A percentile compares a stretch with the other conserved stretches of the same genome.
Conservation (phyloP, 2,797 vertebrate species). For the Cebuella pygmaea region DNA sequence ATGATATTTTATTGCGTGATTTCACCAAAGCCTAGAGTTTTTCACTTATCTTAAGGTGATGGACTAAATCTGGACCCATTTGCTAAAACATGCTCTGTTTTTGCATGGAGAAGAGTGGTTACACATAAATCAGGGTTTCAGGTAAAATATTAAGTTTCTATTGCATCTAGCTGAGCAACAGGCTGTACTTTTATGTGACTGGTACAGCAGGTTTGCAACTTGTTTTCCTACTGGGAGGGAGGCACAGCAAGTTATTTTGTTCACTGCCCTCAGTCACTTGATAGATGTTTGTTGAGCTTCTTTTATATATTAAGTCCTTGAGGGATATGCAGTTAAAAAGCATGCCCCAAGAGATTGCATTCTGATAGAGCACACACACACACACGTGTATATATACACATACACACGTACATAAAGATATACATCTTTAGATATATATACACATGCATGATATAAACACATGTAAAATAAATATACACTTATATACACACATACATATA, state of each 20-base stretch:
- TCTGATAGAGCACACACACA: too few species aligned
- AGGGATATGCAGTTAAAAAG: background rate
- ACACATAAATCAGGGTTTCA: conserved; percentile 81
- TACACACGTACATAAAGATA: background rate
- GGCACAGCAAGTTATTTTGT: background rate
- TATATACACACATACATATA: background rate
- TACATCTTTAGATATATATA: background rate
- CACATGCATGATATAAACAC: background rate
- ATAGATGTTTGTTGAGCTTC: background rate
- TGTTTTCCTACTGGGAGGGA: conserved; percentile 24
- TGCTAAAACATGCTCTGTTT: conserved; percentile 86
- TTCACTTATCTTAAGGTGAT: conserved; percentile 86
- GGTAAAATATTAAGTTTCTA: conserved; percentile 82
- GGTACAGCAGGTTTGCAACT: conserved; percentile 63
- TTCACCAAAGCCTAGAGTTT: conserved; percentile 86
- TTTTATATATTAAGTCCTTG: background rate
- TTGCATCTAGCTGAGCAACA: conserved; percentile 53
- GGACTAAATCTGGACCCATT: conserved; percentile 86
- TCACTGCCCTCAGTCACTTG: background rate
- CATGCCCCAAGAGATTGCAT: background rate
- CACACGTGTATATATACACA: background rate
- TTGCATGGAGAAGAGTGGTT: conserved; percentile 80
- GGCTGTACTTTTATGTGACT: conserved; percentile 62
- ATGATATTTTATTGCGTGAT: conserved; percentile 88
- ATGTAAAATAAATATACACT: background rate